Base-by-base conservation (phyloP, 2,113 vertebrate species). In the Salvator merianae region DNA sequence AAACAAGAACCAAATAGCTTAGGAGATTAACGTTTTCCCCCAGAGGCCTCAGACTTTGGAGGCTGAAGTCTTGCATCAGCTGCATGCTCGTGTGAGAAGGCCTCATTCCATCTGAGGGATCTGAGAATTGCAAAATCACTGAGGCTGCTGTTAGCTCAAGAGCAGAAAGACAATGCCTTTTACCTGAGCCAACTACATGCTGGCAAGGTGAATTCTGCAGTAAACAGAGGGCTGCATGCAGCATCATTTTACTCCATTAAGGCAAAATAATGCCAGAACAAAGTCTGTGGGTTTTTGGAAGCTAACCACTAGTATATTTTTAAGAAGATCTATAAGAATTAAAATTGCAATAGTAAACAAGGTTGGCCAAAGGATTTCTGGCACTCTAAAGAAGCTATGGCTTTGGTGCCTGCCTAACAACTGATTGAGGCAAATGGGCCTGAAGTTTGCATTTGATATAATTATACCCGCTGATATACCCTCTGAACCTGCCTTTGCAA, bases 71-170 rank as follows among this genome's bases (percentile, higher is more conserved):
- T 70, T 65, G 32, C 28, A 86, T 63, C 77, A 83, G 40, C 9
- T 73, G 79, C 70, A 72, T 34, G 63, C n/a, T 76, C 81, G 16
- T 26, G 3, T 13, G 26, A 36, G 63, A 53, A 26, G 24, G 82
- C 83, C 20, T 28, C 28, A 55, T 71, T 81, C 32, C 69, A 85
- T 36, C 43, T 14, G 18, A 88, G 81, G 5, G 66, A 65, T 50
- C 66, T 32, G 86, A 47, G 55, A 91, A 88, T 9, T 84, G 32
- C 14, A 87, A 83, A 90, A 89, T 68, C 50, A 76, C 63, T 26
- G 85, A 74, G 84, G 77, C 13, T 86, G 79, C 59, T 70, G 73
- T 63, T 73, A 24, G 28, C 34, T 88, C 18, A 81, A 86, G 87
- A 89, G 79, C 86, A 90, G 77, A 50, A 22, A 78, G 62, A 74